phyloP scores from a whole-genome alignment of 2,113 vertebrate genomes.

The Ictalurus furcatus region DNA sequence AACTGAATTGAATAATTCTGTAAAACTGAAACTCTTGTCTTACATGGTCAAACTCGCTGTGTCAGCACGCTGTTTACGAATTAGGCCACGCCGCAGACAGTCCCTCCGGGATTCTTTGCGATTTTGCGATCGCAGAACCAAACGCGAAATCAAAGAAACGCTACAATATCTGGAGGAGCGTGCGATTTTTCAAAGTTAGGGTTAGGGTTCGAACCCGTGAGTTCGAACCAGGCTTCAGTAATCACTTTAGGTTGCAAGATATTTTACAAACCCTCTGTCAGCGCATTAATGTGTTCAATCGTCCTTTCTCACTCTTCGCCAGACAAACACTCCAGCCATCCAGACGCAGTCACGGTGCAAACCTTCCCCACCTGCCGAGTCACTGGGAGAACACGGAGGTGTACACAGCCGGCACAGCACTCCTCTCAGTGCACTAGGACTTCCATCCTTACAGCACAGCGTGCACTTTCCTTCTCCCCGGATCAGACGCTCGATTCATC shows the following conservation, averaged over 20 bases:
- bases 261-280: neutral
- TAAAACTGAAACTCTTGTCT: neutral
- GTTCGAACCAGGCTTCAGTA: neutral
- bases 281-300: neutral
- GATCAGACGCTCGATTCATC: conserved; percentile 8
- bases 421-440: neutral
- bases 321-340: neutral
- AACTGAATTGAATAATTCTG: neutral
- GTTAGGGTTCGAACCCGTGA: too few relatives aligned
- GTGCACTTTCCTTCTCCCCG: neutral
- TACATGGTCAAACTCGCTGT: too few relatives aligned
- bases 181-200: too few relatives aligned
- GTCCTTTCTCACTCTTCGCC: neutral
- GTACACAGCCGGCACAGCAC: conserved; percentile 14
- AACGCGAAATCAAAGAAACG: too few relatives aligned
- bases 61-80: too few relatives aligned
- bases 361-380: neutral
- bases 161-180: too few relatives aligned
- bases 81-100: too few relatives aligned
- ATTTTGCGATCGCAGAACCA: too few relatives aligned
- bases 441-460: neutral
- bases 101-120: too few relatives aligned
- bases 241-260: neutral
- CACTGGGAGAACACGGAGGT: neutral
- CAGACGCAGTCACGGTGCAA: neutral